Conservation (phyloP, 2,113 vertebrate species). For the Odontophorus gujanensis region DNA sequence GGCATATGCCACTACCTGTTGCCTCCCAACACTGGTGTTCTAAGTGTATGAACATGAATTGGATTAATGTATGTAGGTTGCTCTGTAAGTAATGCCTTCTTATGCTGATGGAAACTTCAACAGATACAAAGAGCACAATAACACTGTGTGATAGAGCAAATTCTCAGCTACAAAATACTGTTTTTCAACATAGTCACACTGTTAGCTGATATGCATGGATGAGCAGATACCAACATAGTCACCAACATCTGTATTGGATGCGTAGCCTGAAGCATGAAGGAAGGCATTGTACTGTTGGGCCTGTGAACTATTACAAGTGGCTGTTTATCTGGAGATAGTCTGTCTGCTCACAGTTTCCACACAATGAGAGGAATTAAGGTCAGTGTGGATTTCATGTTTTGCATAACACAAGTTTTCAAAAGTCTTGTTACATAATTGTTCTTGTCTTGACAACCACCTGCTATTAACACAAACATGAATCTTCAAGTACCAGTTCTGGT, state of each 20-base stretch:
- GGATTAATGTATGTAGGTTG: neutral
- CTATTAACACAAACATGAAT: neutral
- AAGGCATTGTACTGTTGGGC: neutral
- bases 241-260: neutral
- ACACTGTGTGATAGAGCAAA: neutral
- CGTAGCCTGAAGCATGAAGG: neutral
- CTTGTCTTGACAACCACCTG: neutral
- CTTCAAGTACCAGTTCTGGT: neutral
- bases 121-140: too few relatives aligned
- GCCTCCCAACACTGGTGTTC: neutral
- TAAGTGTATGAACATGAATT: neutral
- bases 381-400: neutral
- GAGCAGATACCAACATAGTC: neutral
- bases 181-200: neutral
- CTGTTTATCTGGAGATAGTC: neutral
- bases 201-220: neutral
- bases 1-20: fast-evolving
- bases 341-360: neutral
- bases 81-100: neutral
- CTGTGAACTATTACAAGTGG: neutral
- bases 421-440: neutral
- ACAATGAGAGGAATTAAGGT: neutral
- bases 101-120: neutral
- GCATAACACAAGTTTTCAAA: neutral
- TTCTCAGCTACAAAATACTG: neutral